Evolutionary conservation across 2,113 vertebrate species (phyloP).

Genomic region (Illadopsis cleaveri): DNA sequence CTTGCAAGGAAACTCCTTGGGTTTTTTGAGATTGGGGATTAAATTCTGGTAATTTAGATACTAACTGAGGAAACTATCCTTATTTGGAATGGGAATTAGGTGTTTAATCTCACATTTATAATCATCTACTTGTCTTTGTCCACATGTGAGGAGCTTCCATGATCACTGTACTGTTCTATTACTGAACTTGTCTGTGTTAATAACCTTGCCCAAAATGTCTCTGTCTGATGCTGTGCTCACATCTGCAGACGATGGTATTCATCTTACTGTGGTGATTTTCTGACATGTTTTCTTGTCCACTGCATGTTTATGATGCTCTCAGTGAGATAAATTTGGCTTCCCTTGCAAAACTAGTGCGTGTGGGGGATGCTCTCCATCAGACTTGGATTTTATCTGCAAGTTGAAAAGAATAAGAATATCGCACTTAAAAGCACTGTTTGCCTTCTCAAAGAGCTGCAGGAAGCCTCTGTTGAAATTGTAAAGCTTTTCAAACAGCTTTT

Average conservation of each 20-base stretch:
- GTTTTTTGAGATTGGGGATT: background rate
- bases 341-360: background rate
- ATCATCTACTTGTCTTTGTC: background rate
- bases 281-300: background rate
- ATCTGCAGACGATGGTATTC: background rate
- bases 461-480: conserved; percentile 63
- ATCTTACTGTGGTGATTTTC: background rate
- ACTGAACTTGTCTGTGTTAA: background rate
- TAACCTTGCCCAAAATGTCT: background rate
- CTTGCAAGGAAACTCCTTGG: background rate
- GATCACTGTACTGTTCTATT: background rate
- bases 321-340: background rate
- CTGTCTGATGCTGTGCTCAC: background rate
- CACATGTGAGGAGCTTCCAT: background rate
- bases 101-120: background rate
- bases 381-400: conserved; percentile 22
- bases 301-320: background rate
- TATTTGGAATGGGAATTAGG: background rate
- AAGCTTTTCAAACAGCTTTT: conserved; percentile 63
- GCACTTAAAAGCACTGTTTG: conserved; percentile 57
- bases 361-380: background rate
- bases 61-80: background rate
- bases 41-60: background rate
- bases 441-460: conserved; percentile 59
- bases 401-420: conserved; percentile 57